Percentiles rank a stretch among this genome's conserved stretches.
phyloP scores from a whole-genome alignment of 2,797 vertebrate genomes.

The Fistularia commersonii region DNA sequence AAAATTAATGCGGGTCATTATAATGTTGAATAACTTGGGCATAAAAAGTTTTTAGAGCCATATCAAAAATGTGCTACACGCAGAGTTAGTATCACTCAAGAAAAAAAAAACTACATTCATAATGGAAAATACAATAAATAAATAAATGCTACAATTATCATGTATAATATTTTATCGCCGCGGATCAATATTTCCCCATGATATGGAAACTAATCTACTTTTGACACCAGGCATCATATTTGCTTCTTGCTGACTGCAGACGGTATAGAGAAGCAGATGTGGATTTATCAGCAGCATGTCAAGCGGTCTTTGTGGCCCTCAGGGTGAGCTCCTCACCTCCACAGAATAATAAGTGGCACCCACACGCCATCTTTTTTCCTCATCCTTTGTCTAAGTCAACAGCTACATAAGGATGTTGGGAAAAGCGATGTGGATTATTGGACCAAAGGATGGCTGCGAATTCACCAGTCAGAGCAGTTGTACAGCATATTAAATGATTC shows the following conservation, averaged over 20 bases:
- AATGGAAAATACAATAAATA: no score
- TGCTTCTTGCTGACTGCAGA: not conserved
- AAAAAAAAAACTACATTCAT: no score
- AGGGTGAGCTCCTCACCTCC: conserved; percentile 10
- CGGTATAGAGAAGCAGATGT: not conserved
- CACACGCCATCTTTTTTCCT: conserved; percentile 45
- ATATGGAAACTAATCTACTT: not conserved
- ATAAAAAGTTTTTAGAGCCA: no score
- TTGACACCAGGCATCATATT: not conserved
- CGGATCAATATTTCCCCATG: not conserved
- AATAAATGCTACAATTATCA: no score
- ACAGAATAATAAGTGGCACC: conserved; percentile 38
- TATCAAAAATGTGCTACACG: no score
- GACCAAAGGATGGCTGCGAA: conserved; percentile 26
- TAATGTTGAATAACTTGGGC: no score
- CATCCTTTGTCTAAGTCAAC: conserved; percentile 39
- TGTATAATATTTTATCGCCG: no score
- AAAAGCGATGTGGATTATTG: conserved; percentile 32
- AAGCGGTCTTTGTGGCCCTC: not conserved
- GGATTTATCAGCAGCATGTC: not conserved
- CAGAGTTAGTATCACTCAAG: no score
- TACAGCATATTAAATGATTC: conserved; percentile 42
- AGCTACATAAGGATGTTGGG: conserved; percentile 21
- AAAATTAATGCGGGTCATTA: no score
- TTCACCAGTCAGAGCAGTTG: conserved; percentile 32